Evolutionary conservation across 2,888 invertebrate species (phyloP).

Genomic region (Xanthia icteritia): DNA sequence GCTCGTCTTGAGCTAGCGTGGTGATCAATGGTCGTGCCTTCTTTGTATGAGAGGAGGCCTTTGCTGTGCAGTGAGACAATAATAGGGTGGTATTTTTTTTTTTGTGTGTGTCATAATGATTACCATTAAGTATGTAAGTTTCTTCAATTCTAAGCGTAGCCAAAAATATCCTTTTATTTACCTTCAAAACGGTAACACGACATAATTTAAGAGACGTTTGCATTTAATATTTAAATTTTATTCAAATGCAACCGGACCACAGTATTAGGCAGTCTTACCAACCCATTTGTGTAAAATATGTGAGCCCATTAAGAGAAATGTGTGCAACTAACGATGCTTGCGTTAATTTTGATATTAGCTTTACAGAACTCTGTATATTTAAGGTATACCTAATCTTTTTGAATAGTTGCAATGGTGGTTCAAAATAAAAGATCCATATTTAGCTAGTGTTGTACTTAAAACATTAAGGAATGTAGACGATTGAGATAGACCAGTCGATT

Average conservation of each 20-base stretch:
- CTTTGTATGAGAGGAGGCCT: neutral
- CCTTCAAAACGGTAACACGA: neutral
- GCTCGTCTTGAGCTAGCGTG: no score
- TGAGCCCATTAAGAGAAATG: slow-evolving; percentile 56
- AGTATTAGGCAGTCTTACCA: slow-evolving; percentile 39
- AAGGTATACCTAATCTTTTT: slow-evolving; percentile 28
- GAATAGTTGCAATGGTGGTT: neutral
- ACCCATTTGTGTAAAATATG: slow-evolving; percentile 54
- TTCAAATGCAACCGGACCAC: slow-evolving; percentile 29
- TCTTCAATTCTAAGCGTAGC: neutral
- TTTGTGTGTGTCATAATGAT: neutral
- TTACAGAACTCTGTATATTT: slow-evolving; percentile 17
- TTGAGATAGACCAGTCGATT: no score
- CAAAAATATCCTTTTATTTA: neutral
- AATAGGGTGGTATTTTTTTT: neutral
- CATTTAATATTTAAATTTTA: neutral
- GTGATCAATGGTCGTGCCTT: neutral
- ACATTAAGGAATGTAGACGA: no score
- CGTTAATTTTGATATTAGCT: slow-evolving; percentile 52
- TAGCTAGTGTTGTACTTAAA: neutral
- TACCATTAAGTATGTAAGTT: neutral
- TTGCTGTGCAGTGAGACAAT: no score
- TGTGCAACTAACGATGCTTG: slow-evolving; percentile 37
- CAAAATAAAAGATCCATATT: neutral
- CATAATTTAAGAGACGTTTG: neutral